Evolutionary conservation across 1,140 invertebrate genomes (phyloP).

Genomic region (Drosophila tsacasi): DNA sequence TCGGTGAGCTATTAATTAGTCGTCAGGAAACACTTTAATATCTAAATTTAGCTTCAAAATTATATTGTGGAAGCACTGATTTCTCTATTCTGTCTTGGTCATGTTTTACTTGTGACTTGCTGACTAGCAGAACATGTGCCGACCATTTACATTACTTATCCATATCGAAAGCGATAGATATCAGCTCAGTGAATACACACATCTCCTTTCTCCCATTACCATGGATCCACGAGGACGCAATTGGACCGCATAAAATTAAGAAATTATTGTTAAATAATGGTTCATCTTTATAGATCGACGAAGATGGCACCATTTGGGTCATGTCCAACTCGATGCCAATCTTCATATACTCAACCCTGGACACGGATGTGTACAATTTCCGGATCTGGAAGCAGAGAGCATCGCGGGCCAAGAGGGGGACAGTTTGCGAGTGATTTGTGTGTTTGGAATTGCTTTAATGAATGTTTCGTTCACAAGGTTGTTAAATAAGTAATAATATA

Average conservation of each 20-base stretch:
- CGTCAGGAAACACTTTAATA: neutral
- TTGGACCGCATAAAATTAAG: neutral
- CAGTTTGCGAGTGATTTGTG: conserved; percentile 68
- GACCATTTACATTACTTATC: no score
- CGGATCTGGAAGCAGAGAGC: conserved; percentile 85
- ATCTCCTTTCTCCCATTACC: neutral
- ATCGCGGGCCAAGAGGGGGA: conserved; percentile 60
- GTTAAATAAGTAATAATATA: conserved; percentile 62
- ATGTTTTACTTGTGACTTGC: no score
- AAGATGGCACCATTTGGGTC: conserved; percentile 87
- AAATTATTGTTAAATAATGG: neutral
- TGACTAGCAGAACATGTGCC: no score
- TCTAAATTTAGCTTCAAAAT: neutral
- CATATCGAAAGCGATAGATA: no score
- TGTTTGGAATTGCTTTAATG: conserved; percentile 71
- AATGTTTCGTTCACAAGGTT: conserved; percentile 43
- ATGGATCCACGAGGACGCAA: no score
- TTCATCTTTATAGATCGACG: conserved; percentile 84
- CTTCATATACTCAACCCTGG: conserved; percentile 87
- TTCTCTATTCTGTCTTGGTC: neutral
- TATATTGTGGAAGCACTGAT: no score
- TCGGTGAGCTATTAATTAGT: conserved; percentile 53
- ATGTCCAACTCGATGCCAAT: conserved; percentile 88
- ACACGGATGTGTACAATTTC: conserved; percentile 87
- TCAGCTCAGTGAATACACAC: neutral